Percentiles rank a stretch among this genome's conserved stretches.
Evolutionary conservation across 1,140 invertebrate genomes (phyloP).

Genomic region (Micrasema longulum): DNA sequence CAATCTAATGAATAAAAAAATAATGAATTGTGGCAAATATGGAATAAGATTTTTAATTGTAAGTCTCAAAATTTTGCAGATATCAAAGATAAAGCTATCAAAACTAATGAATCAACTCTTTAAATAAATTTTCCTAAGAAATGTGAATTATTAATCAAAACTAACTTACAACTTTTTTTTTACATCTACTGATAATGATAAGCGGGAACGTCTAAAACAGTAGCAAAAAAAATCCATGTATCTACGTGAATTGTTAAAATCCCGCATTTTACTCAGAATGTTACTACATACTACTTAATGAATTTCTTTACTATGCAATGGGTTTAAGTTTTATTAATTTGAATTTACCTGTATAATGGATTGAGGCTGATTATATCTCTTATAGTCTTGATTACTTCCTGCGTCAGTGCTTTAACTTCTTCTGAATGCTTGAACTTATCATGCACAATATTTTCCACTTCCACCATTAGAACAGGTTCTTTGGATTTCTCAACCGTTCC

Average conservation of each 20-base stretch:
- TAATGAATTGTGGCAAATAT: too few relatives aligned
- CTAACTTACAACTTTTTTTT: constrained; percentile 1
- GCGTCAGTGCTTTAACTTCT: constrained; percentile 96
- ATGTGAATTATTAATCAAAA: constrained; percentile 3
- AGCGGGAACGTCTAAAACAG: too few relatives aligned
- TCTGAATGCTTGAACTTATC: constrained; percentile 92
- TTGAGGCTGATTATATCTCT: constrained; percentile 96
- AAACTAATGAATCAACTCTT: too few relatives aligned
- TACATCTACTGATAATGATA: background rate
- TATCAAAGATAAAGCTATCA: too few relatives aligned
- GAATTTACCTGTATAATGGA: constrained; percentile 81
- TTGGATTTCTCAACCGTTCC: constrained; percentile 44
- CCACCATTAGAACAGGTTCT: constrained; percentile 86
- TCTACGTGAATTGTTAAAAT: background rate
- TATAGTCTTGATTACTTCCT: constrained; percentile 98
- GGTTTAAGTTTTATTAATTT: too few relatives aligned
- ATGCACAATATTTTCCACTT: constrained; percentile 94
- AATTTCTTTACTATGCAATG: too few relatives aligned
- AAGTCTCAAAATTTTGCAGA: too few relatives aligned
- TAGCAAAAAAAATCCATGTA: background rate
- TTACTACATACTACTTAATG: too few relatives aligned
- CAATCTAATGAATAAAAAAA: too few relatives aligned
- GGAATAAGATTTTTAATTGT: too few relatives aligned
- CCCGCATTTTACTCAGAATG: too few relatives aligned
- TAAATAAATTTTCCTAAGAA: too few relatives aligned